phyloP scores from a whole-genome alignment of 2,888 invertebrate genomes.

The Rhorus exstirpatorius region DNA sequence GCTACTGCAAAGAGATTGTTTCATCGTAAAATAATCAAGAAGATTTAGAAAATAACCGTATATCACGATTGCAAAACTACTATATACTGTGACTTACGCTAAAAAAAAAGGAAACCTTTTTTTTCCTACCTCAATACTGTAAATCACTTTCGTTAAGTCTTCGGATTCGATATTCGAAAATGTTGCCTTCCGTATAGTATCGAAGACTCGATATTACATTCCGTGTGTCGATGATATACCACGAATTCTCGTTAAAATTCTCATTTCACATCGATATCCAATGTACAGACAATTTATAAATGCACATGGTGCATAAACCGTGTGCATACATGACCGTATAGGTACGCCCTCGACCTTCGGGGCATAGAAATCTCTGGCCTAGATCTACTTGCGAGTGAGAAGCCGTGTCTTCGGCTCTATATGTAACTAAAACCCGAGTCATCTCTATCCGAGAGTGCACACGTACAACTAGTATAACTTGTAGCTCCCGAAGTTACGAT shows the following conservation, averaged over 20 bases:
- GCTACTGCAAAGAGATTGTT: too few relatives aligned
- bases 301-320: slow-evolving; percentile 31
- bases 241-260: not conserved
- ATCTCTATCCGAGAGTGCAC: slow-evolving; percentile 64
- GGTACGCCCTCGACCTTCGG: slow-evolving; percentile 82
- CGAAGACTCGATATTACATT: too few relatives aligned
- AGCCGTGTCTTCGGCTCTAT: slow-evolving; percentile 56
- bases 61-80: too few relatives aligned
- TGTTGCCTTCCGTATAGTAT: not conserved
- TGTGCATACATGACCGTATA: slow-evolving; percentile 57
- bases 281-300: slow-evolving; percentile 3
- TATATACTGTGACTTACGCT: too few relatives aligned
- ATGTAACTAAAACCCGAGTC: slow-evolving; percentile 59
- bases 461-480: slow-evolving; percentile 53
- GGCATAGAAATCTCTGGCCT: slow-evolving; percentile 84
- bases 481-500: slow-evolving; percentile 59
- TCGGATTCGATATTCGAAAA: too few relatives aligned
- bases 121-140: too few relatives aligned
- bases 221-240: too few relatives aligned
- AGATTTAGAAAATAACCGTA: too few relatives aligned
- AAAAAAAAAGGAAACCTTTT: too few relatives aligned
- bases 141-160: too few relatives aligned
- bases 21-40: too few relatives aligned
- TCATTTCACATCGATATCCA: not conserved
- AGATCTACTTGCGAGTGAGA: slow-evolving; percentile 81